phyloP scores from a whole-genome alignment of 1,140 invertebrate genomes.

The Neoseiulus cucumeris region DNA sequence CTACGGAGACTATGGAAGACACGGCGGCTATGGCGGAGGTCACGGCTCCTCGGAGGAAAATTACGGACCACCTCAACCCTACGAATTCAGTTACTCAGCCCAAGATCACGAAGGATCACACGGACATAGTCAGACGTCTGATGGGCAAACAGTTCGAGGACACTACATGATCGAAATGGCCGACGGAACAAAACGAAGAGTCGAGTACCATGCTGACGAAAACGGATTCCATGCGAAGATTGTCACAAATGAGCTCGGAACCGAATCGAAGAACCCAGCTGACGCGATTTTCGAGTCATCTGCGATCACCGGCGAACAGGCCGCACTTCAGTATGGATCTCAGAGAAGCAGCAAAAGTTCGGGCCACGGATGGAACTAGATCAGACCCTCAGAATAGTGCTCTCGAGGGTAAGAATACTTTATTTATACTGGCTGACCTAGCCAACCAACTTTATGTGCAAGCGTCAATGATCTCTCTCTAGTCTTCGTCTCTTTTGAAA shows the following conservation, averaged over 20 bases:
- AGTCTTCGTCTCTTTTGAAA: too few relatives aligned
- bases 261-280: neutral
- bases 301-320: neutral
- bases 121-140: neutral
- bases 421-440: too few relatives aligned
- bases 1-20: neutral
- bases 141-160: neutral
- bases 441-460: too few relatives aligned
- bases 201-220: conserved; percentile 2
- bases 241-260: conserved; percentile 1
- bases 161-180: conserved; percentile 9
- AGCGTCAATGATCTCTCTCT: too few relatives aligned
- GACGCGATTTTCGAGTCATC: neutral
- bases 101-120: neutral
- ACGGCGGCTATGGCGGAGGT: neutral
- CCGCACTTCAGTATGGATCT: neutral
- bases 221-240: neutral
- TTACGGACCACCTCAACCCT: neutral
- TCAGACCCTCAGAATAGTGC: too few relatives aligned
- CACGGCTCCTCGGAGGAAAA: neutral
- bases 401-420: too few relatives aligned
- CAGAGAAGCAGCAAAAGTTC: too few relatives aligned
- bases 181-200: neutral
- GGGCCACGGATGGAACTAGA: too few relatives aligned
- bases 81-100: conserved; percentile 2